Conservation (phyloP, 2,888 invertebrate genomes). For the Sipha maydis region DNA sequence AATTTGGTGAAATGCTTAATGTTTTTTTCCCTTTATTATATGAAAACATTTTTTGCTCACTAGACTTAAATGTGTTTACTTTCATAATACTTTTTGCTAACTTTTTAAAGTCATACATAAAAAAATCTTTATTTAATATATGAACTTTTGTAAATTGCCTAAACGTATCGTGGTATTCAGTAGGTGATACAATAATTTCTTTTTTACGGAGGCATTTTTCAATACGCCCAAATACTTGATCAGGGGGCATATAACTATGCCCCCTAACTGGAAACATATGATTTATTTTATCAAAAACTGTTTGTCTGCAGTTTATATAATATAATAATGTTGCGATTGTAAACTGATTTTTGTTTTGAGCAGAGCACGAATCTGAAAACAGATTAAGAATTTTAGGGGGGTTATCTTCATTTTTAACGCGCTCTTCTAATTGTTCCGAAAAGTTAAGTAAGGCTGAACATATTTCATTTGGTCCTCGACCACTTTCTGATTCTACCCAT, state of each 20-base stretch:
- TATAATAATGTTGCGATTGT: not conserved
- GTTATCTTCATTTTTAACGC: not conserved
- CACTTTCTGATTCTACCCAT: slow-evolving; percentile 46
- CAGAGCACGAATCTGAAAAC: no score
- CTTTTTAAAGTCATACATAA: not conserved
- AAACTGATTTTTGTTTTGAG: slow-evolving; percentile 35
- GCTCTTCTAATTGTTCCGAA: slow-evolving; percentile 30
- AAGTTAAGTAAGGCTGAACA: slow-evolving; percentile 48
- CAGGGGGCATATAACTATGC: no score
- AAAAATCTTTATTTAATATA: not conserved
- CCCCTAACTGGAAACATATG: no score
- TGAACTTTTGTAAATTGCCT: not conserved
- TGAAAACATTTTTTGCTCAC: not conserved
- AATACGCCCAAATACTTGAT: no score
- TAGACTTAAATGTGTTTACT: not conserved
- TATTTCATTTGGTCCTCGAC: slow-evolving; percentile 50
- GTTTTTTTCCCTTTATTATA: not conserved
- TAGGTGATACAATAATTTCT: not conserved
- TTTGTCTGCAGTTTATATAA: slow-evolving; percentile 12
- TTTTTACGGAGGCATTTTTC: not conserved
- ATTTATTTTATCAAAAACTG: slow-evolving; percentile 52
- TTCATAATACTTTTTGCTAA: not conserved
- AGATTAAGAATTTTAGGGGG: not conserved
- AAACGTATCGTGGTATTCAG: not conserved
- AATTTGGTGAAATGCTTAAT: not conserved